Evolutionary conservation across 92 coral and sea anemone species (phyloP), one percentile per base, ranked within the genome.

Genomic region (Porites cylindrica): DNA sequence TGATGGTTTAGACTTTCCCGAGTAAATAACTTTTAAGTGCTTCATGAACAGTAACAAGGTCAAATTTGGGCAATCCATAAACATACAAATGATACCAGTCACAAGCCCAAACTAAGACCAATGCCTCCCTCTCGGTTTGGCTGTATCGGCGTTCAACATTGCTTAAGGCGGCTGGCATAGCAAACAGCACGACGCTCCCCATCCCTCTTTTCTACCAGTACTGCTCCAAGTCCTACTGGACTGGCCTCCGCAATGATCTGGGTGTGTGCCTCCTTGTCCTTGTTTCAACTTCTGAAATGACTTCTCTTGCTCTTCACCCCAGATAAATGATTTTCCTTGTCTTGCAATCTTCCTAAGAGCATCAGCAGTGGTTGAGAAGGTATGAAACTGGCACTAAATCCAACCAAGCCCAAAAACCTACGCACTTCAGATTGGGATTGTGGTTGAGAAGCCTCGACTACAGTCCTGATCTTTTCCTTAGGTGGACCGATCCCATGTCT

Each of bases 91-190:
- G 60, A 81, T 85, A 90, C n/a, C 93, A 51, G 50, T 90, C 85
- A 61, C 78, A 90, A 47, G 77, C 92, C 92, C 86, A 89, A 26
- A 89, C 92, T 16, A 78, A 72, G 23, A 74, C 87, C 38, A 82
- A 67, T 67, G 90, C 87, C 52, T 90, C 90, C 62, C 75, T 90
- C 66, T 86, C 88, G 23, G 90, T 92, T 29, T 91, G 93, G 70
- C 85, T 77, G 66, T 89, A 89, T 12, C 75, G 78, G 50, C 84
- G 70, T 56, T 89, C 92, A 32, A 83, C 85, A 43, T 63, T 75
- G 80, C 78, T 82, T 18, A 54, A 9, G 60, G 60, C 82, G 21
- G 62, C 77, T 69, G 17, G 78, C 86, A 26, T 82, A 84, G 50
- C 72, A 84, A 11, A 84, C 88, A 10, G 75, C 70, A 65, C 88